Evolutionary conservation across 92 coral and sea anemone species (phyloP).

Genomic region (Metridium senile): DNA sequence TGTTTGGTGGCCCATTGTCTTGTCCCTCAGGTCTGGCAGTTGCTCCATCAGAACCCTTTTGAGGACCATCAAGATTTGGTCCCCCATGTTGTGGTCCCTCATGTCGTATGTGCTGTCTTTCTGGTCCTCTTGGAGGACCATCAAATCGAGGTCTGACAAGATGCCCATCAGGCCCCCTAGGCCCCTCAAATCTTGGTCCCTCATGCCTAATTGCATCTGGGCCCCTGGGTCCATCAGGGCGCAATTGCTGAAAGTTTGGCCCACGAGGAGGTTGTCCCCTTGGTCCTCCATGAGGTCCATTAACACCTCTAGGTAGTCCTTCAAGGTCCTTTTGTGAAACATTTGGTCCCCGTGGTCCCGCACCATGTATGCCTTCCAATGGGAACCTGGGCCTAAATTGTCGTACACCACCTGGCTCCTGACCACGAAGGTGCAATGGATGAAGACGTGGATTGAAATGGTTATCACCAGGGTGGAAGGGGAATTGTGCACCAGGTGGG

Average conservation of each 20-base stretch:
- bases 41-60: conserved; percentile 9
- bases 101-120: conserved; percentile 23
- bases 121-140: conserved; percentile 43
- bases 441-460: conserved; percentile 64
- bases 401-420: conserved; percentile 43
- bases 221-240: conserved; percentile 19
- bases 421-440: conserved; percentile 26
- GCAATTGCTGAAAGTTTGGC: conserved; percentile 9
- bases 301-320: conserved; percentile 12
- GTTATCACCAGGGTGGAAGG: conserved; percentile 43
- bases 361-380: conserved; percentile 20
- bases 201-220: conserved; percentile 39
- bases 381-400: conserved; percentile 55
- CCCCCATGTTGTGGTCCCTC: conserved; percentile 22
- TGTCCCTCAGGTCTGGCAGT: not conserved
- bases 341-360: conserved; percentile 9
- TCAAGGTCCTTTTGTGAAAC: conserved; percentile 6
- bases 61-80: not conserved
- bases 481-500: conserved; percentile 37
- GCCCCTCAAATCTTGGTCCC: conserved; percentile 31
- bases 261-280: conserved; percentile 57
- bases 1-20: conserved; percentile 42
- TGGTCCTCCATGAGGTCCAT: conserved; percentile 13
- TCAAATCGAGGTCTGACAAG: conserved; percentile 32
- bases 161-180: conserved; percentile 69